Evolutionary conservation across 2,797 vertebrate species (phyloP), one percentile per base, ranked within the genome.

Genomic region (Mionectes olivaceus): DNA sequence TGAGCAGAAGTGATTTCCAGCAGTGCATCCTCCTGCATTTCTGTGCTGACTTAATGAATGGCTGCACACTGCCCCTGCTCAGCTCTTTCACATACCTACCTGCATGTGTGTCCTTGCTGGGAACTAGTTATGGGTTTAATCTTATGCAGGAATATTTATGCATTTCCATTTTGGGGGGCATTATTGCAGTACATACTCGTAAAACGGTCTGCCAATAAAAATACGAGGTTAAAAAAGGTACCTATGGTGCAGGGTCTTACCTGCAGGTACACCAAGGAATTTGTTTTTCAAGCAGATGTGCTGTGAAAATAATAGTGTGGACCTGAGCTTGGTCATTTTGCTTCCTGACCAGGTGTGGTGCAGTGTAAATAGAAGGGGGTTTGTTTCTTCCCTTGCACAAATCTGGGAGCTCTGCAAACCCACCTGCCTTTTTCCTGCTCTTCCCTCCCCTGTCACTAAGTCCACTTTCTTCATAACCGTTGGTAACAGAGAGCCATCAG

Each of bases 1-100:
- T 94, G 92, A 94, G 78, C 56, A 82, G 7, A 68, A 83, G 69
- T 46, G 69, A 32, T 57, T 92, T 87, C 86, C 68, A 92, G 83
- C 52, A 39, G 70, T 0, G 0, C 25, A 74, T 64, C 78, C 76
- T 59, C n/a, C 64, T 93, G 83, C 60, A 13, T 70, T 74, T 74
- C 7, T 60, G 24, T 49, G 32, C 59, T 53, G 67, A 47, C 37
- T 89, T 87, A 59, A 69, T 83, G 49, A 65, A 73, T 91, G 56
- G 64, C 53, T 87, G 59, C 59, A 44, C 19, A 1, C 28, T 82
- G 87, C 33, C 79, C 50, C 52, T 83, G 37, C 50, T 78, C 86
- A 88, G 73, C 73, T 79, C 2, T 77, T 89, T 73, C 43, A 15
- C 50, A 17, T 68, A 44, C 50, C 32, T 68, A 44, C 50, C 32